A percentile compares a stretch with the other conserved stretches of the same genome.
These are phyloP conservation scores for Sula dactylatra DNA, from an alignment of 2,113 vertebrate genomes.

Conservation along the genomic window DNA sequence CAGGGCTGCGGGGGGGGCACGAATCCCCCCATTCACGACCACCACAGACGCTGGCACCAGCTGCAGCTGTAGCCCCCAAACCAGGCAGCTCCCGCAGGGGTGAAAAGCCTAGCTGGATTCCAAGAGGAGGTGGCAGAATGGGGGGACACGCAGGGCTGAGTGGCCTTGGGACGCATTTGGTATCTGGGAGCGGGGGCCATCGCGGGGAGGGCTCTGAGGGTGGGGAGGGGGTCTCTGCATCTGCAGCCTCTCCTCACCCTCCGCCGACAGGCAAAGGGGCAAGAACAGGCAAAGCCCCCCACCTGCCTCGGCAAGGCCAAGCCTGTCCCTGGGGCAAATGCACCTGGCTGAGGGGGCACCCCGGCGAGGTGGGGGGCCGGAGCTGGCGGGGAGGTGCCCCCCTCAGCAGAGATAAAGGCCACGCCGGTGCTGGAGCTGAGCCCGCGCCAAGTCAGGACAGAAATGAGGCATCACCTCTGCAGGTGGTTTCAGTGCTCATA, in stretches of 20 bases:
- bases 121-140: neutral
- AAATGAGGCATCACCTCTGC: neutral
- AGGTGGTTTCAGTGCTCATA: neutral
- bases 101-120: neutral
- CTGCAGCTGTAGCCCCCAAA: neutral
- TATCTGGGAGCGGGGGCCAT: neutral
- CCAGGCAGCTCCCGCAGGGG: neutral
- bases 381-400: neutral
- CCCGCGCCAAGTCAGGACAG: neutral
- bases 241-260: neutral
- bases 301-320: neutral
- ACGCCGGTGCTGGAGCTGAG: neutral
- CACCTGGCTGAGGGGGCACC: neutral
- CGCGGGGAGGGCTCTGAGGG: neutral
- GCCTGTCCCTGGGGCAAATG: neutral
- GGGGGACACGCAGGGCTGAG: neutral
- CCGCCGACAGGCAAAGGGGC: neutral
- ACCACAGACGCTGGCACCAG: neutral
- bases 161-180: neutral
- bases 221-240: neutral
- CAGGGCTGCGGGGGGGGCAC: neutral
- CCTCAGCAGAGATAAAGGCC: neutral
- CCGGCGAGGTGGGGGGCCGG: accelerated
- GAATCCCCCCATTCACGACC: neutral
- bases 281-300: neutral